These are phyloP conservation scores for Physocephala rufipes DNA, from an alignment of 2,888 invertebrate genomes.

Conservation along the genomic window DNA sequence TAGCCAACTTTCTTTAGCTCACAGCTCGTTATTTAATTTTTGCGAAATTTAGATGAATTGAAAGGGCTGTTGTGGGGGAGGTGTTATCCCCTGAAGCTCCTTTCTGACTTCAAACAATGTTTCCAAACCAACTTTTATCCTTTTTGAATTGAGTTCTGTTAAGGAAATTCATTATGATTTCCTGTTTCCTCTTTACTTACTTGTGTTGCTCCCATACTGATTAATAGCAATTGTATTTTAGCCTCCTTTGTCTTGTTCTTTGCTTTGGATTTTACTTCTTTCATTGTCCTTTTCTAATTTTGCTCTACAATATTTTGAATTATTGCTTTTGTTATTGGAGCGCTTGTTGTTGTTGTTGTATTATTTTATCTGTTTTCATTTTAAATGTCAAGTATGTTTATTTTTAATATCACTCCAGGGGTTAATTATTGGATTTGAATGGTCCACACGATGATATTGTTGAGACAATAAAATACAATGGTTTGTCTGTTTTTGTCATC, in stretches of 20 bases:
- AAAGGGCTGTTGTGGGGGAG: no score
- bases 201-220: not conserved
- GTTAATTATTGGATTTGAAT: slow-evolving; percentile 6
- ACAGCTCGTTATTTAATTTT: no score
- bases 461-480: not conserved
- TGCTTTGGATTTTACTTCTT: not conserved
- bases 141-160: no score
- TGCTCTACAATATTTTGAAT: not conserved
- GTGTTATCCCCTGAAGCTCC: no score
- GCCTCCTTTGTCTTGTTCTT: not conserved
- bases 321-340: not conserved
- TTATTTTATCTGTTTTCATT: not conserved
- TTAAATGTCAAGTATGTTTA: not conserved
- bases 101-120: no score
- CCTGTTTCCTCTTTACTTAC: not conserved
- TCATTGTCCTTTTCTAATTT: slow-evolving; percentile 6
- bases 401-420: slow-evolving; percentile 35
- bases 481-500: no score
- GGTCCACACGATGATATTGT: slow-evolving; percentile 24
- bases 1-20: no score
- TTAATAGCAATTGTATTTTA: not conserved
- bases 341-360: slow-evolving; percentile 10
- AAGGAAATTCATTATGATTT: not conserved
- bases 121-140: no score
- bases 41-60: no score